Conservation (phyloP, 2,888 invertebrate genomes). For the Drosophila mettleri region DNA sequence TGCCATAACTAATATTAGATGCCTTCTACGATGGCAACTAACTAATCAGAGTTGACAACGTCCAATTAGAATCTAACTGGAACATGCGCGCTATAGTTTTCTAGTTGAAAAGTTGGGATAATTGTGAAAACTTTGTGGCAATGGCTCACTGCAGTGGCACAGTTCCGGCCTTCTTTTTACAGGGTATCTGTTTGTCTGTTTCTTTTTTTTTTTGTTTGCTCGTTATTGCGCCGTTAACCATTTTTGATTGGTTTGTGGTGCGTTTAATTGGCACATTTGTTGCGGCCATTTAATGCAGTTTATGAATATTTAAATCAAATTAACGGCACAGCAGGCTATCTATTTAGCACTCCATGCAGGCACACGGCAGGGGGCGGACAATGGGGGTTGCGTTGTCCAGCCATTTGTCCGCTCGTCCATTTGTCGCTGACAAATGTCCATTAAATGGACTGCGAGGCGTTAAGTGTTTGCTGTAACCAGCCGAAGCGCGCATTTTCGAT, state of each 20-base stretch:
- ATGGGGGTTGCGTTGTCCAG: not conserved
- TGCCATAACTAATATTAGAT: too few relatives aligned
- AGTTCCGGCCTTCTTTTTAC: not conserved
- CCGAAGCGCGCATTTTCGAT: slow-evolving; percentile 36
- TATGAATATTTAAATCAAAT: slow-evolving; percentile 81
- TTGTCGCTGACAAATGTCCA: slow-evolving; percentile 73
- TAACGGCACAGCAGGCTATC: slow-evolving; percentile 65
- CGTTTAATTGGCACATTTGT: slow-evolving; percentile 71
- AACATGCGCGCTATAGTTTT: not conserved
- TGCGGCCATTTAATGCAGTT: slow-evolving; percentile 77
- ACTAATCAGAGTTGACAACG: too few relatives aligned
- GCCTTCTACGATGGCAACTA: too few relatives aligned
- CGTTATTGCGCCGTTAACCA: slow-evolving; percentile 20
- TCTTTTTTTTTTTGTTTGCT: not conserved
- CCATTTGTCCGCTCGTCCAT: slow-evolving; percentile 22
- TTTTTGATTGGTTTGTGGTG: slow-evolving; percentile 54
- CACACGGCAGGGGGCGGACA: slow-evolving; percentile 19
- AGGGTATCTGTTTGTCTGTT: slow-evolving; percentile 1
- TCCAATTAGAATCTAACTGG: not conserved
- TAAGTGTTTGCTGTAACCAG: slow-evolving; percentile 77
- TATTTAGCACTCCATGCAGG: slow-evolving; percentile 62
- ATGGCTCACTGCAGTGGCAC: too few relatives aligned
- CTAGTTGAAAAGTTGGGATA: not conserved
- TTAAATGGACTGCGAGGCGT: slow-evolving; percentile 80
- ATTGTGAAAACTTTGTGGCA: not conserved